A percentile compares a stretch with the other conserved stretches of the same genome.
Conservation (phyloP, 2,888 invertebrate genomes). For the Ochropacha duplaris region DNA sequence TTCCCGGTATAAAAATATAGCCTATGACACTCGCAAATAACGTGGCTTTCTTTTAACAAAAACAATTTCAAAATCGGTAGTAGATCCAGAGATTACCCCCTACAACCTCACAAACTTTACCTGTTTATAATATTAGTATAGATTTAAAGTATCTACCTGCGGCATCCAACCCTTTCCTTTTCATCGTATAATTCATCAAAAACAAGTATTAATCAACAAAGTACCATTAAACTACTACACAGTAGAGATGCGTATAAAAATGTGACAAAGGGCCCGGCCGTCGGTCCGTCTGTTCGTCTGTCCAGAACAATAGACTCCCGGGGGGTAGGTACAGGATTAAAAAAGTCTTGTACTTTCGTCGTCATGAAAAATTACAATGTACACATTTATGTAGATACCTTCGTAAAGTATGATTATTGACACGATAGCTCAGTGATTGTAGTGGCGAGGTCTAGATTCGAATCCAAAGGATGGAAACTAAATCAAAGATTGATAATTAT, state of each 20-base stretch:
- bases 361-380: constrained; percentile 27
- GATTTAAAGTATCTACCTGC: neutral
- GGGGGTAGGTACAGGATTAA: constrained; percentile 35
- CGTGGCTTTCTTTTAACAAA: too few species aligned
- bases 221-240: neutral
- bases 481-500: too few species aligned
- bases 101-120: too few species aligned
- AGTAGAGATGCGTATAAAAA: constrained; percentile 10
- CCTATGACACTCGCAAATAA: too few species aligned
- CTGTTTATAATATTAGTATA: too few species aligned
- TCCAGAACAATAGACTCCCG: constrained; percentile 33
- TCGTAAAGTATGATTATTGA: too few species aligned
- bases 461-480: too few species aligned
- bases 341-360: constrained; percentile 27
- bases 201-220: neutral
- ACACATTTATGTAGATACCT: neutral
- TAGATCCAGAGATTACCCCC: too few species aligned
- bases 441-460: too few species aligned
- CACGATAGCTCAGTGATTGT: too few species aligned
- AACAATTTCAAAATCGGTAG: too few species aligned
- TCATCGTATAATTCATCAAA: neutral
- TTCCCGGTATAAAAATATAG: too few species aligned
- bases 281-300: constrained; percentile 37
- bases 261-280: constrained; percentile 23
- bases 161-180: neutral